Evolutionary conservation across 2,888 invertebrate species (phyloP).

Genomic region (Leptinotarsa rubiginosa): DNA sequence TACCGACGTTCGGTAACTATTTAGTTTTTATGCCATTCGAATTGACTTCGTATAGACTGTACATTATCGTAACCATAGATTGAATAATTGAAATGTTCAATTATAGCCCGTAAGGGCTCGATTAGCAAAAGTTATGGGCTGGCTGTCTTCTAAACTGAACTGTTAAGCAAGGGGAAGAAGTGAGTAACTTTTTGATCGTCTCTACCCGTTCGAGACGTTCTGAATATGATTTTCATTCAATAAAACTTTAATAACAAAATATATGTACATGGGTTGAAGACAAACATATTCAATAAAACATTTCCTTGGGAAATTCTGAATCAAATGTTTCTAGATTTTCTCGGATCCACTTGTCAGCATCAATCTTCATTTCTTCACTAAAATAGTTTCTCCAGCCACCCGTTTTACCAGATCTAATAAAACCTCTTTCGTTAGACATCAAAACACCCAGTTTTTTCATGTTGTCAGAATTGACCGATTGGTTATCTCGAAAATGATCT

Average conservation of each 20-base stretch:
- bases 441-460: constrained; percentile 74
- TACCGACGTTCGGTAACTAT: too few relatives aligned
- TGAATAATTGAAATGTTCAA: too few relatives aligned
- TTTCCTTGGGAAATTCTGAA: constrained; percentile 21
- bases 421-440: constrained; percentile 71
- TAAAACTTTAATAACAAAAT: background rate
- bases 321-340: constrained; percentile 69
- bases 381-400: constrained; percentile 82
- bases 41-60: too few relatives aligned
- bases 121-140: too few relatives aligned
- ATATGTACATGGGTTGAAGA: background rate
- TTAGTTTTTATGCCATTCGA: too few relatives aligned
- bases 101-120: too few relatives aligned
- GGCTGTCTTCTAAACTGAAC: too few relatives aligned
- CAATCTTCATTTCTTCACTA: constrained; percentile 73
- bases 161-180: too few relatives aligned
- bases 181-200: too few relatives aligned
- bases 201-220: too few relatives aligned
- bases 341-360: constrained; percentile 79
- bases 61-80: too few relatives aligned
- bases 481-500: constrained; percentile 84
- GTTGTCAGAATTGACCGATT: constrained; percentile 79
- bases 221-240: background rate
- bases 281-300: background rate
- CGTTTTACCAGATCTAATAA: constrained; percentile 76